phyloP scores from a whole-genome alignment of 1,140 invertebrate genomes.

The Microplitis demolitor region DNA sequence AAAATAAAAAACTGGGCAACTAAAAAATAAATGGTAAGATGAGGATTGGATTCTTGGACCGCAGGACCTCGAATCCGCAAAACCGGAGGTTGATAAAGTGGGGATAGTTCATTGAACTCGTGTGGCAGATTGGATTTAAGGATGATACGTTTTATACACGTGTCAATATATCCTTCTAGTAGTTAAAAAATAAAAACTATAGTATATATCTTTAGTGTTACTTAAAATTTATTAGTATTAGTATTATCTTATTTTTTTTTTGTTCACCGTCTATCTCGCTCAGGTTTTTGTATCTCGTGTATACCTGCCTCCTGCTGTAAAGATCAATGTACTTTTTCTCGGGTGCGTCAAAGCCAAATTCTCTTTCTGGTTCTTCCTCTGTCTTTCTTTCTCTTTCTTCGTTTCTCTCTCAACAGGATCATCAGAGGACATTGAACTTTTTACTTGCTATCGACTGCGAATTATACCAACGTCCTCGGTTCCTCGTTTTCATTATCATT shows the following conservation, averaged over 20 bases:
- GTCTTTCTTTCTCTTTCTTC: not conserved
- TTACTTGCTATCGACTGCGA: not conserved
- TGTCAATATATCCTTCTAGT: not conserved
- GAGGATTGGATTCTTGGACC: not conserved
- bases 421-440: conserved; percentile 11
- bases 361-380: conserved; percentile 11
- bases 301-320: not conserved
- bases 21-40: not conserved
- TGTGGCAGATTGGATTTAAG: not conserved
- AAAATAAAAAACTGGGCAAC: not conserved
- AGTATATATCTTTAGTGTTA: not conserved
- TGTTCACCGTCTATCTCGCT: not conserved
- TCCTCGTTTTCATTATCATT: conserved; percentile 1
- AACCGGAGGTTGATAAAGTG: not conserved
- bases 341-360: conserved; percentile 17
- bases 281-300: not conserved
- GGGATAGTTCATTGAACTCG: conserved; percentile 18
- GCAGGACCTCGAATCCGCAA: not conserved
- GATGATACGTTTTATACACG: not conserved
- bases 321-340: conserved; percentile 14
- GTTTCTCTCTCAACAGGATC: conserved; percentile 18
- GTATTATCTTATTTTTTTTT: not conserved
- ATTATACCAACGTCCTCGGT: conserved; percentile 4
- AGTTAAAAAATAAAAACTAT: not conserved
- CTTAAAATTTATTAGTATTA: too few relatives aligned